phyloP scores from a whole-genome alignment of 2,888 invertebrate genomes.

The Sphaerophoria rueppellii region DNA sequence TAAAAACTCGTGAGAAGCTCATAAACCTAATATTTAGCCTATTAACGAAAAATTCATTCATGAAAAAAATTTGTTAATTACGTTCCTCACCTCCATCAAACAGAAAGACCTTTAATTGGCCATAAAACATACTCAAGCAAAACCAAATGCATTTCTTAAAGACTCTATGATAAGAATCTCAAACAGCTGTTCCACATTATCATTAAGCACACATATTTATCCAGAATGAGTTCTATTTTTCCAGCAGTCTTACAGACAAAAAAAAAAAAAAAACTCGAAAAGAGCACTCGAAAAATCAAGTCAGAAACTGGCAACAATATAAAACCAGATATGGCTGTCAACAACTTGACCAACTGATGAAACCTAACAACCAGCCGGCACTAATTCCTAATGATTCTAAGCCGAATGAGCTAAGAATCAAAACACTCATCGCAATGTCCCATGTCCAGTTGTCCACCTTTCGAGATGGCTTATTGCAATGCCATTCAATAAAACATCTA shows the following conservation, averaged over 20 bases:
- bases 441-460: background rate
- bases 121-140: background rate
- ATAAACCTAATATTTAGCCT: background rate
- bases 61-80: too few relatives aligned
- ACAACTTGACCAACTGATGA: background rate
- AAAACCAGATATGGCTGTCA: background rate
- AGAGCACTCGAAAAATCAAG: slow-evolving; percentile 3
- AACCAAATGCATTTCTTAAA: background rate
- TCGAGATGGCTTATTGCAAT: slow-evolving; percentile 30
- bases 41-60: too few relatives aligned
- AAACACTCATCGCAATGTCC: slow-evolving; percentile 40
- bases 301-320: background rate
- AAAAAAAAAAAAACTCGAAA: slow-evolving; percentile 2
- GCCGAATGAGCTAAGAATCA: slow-evolving; percentile 29
- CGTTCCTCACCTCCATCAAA: too few relatives aligned
- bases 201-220: background rate
- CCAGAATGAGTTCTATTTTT: slow-evolving; percentile 3
- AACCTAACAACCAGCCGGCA: background rate
- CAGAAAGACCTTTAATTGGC: slow-evolving; percentile 9
- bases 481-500: slow-evolving; percentile 25
- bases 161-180: slow-evolving; percentile 29
- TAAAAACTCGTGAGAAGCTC: background rate
- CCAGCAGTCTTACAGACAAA: background rate
- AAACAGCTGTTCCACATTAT: slow-evolving; percentile 25
- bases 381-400: slow-evolving; percentile 17